phyloP scores from a whole-genome alignment of 2,888 invertebrate genomes.

The Spodoptera picta region DNA sequence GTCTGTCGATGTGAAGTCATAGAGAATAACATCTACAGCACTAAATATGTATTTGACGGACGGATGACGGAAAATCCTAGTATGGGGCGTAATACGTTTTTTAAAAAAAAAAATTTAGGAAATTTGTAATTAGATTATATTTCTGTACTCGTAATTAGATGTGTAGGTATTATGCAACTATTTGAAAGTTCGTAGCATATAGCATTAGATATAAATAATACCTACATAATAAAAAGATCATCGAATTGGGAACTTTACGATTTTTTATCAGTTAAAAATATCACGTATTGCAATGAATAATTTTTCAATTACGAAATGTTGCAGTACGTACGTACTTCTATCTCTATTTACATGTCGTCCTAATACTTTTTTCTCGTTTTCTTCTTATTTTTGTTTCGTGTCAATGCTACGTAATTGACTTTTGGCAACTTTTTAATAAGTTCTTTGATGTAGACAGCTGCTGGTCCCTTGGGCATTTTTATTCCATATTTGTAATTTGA shows the following conservation, averaged over 20 bases:
- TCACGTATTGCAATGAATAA: neutral
- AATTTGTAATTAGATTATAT: too few species aligned
- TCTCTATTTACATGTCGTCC: slow-evolving; percentile 3
- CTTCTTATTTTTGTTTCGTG: slow-evolving; percentile 53
- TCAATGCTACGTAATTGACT: slow-evolving; percentile 64
- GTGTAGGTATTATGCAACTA: too few species aligned
- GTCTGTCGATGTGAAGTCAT: slow-evolving; percentile 23
- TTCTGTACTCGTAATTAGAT: too few species aligned
- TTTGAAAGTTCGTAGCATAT: too few species aligned
- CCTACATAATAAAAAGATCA: too few species aligned
- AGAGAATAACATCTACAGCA: slow-evolving; percentile 4
- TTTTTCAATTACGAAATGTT: neutral
- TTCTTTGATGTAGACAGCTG: slow-evolving; percentile 54
- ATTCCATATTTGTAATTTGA: slow-evolving; percentile 16
- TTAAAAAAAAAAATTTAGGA: too few species aligned
- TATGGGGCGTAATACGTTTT: too few species aligned
- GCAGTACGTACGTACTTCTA: slow-evolving; percentile 15
- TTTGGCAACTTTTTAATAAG: slow-evolving; percentile 71
- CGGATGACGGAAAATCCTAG: too few species aligned
- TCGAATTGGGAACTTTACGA: too few species aligned
- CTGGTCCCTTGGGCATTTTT: slow-evolving; percentile 32
- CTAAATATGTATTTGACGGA: slow-evolving; percentile 13
- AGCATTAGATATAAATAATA: too few species aligned
- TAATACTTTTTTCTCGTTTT: slow-evolving; percentile 29
- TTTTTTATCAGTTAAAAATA: too few species aligned